Evolutionary conservation across 2,888 invertebrate species (phyloP).

Genomic region (Tetanocera ferruginea): DNA sequence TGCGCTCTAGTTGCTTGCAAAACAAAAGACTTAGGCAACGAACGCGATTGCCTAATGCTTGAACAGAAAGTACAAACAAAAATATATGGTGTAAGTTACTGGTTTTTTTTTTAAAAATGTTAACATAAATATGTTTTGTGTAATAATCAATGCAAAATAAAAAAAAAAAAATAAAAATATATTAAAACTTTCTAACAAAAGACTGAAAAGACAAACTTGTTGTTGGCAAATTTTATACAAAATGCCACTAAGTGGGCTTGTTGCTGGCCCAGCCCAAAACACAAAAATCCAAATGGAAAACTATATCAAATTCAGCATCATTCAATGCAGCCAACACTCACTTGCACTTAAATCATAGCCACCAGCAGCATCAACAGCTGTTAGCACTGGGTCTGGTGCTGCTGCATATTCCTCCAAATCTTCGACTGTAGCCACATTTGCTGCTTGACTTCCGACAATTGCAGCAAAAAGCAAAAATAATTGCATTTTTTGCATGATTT

Average conservation of each 20-base stretch:
- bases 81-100: background rate
- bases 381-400: slow-evolving; percentile 16
- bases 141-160: background rate
- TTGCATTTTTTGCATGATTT: slow-evolving; percentile 54
- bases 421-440: slow-evolving; percentile 30
- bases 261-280: background rate
- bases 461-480: slow-evolving; percentile 55
- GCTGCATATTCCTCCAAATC: slow-evolving; percentile 34
- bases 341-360: slow-evolving; percentile 48
- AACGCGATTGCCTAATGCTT: slow-evolving; percentile 53
- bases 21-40: slow-evolving; percentile 55
- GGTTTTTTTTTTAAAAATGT: background rate
- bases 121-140: background rate
- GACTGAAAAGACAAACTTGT: background rate
- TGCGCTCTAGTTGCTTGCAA: slow-evolving; percentile 19
- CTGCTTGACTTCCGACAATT: slow-evolving; percentile 61
- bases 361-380: slow-evolving; percentile 44
- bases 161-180: background rate
- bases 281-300: background rate
- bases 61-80: background rate
- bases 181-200: background rate
- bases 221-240: background rate
- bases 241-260: background rate
- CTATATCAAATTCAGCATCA: background rate
- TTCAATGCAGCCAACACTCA: slow-evolving; percentile 33